A percentile compares a stretch with the other conserved stretches of the same genome.
Evolutionary conservation across 2,113 vertebrate species (phyloP).

Genomic region (Sturnus vulgaris): DNA sequence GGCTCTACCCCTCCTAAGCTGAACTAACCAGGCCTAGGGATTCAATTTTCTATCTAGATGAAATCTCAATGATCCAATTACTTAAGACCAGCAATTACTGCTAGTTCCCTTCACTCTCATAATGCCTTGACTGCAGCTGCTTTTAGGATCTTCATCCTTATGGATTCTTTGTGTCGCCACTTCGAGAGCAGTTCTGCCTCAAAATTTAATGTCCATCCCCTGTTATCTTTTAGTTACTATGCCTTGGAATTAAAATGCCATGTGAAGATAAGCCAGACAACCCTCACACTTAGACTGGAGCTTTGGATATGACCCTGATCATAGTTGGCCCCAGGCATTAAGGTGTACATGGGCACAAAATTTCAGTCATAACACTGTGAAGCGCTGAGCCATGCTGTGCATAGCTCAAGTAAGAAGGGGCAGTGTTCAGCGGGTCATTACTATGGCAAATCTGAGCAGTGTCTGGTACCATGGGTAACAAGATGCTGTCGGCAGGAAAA

Average conservation of each 20-base stretch:
- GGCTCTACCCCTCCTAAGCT: not conserved
- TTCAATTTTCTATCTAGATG: slow-evolving; percentile 13
- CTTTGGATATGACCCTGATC: not conserved
- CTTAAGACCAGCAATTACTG: not conserved
- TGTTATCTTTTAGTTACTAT: not conserved
- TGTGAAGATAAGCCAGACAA: not conserved
- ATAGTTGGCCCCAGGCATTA: not conserved
- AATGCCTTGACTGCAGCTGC: not conserved
- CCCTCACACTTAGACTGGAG: not conserved
- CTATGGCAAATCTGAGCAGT: not conserved
- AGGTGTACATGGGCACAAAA: not conserved
- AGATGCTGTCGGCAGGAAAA: fast-evolving
- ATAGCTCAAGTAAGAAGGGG: not conserved
- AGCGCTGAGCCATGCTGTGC: not conserved
- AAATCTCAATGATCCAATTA: slow-evolving; percentile 43
- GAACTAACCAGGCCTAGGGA: not conserved
- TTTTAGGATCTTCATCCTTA: not conserved
- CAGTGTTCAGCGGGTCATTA: not conserved
- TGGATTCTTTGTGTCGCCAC: not conserved
- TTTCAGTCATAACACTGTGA: not conserved
- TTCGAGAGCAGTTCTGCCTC: not conserved
- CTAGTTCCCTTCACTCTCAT: not conserved
- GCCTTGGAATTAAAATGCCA: not conserved
- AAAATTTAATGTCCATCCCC: not conserved
- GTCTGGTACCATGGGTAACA: fast-evolving